Evolutionary conservation across 2,888 invertebrate genomes (phyloP).

Genomic region (Phortica okadai): DNA sequence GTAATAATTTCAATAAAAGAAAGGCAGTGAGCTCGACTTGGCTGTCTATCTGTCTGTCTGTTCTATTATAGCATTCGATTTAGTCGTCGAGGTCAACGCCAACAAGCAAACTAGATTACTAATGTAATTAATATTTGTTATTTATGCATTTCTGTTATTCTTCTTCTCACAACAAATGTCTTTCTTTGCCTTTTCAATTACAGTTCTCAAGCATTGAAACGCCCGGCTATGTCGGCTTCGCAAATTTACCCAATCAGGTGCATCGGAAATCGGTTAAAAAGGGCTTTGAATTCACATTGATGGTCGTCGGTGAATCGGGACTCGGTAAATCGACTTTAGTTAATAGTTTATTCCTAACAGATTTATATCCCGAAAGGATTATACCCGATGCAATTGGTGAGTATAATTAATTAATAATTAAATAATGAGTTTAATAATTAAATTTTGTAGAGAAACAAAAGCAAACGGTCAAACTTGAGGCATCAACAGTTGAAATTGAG

Average conservation of each 20-base stretch:
- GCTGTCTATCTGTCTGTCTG: too few relatives aligned
- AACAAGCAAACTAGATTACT: too few relatives aligned
- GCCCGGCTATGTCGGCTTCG: constrained; percentile 86
- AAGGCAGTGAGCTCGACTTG: too few relatives aligned
- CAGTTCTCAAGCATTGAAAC: constrained; percentile 91
- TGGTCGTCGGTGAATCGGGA: constrained; percentile 96
- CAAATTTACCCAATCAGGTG: constrained; percentile 97
- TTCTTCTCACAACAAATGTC: too few relatives aligned
- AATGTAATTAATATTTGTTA: too few relatives aligned
- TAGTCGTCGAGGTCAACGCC: too few relatives aligned
- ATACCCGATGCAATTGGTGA: constrained; percentile 92
- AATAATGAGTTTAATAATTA: not conserved
- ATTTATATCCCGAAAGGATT: constrained; percentile 94
- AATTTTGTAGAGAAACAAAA: constrained; percentile 85
- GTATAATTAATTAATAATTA: constrained; percentile 40
- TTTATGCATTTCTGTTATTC: too few relatives aligned
- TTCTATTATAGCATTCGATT: too few relatives aligned
- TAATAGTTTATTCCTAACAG: constrained; percentile 95
- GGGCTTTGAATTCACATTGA: constrained; percentile 97
- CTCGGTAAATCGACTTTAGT: constrained; percentile 97
- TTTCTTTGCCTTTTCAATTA: constrained; percentile 47
- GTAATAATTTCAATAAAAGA: too few relatives aligned
- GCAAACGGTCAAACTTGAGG: constrained; percentile 95
- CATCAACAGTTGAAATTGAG: constrained; percentile 98
- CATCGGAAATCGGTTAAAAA: constrained; percentile 98